Base-by-base conservation (phyloP, 2,888 invertebrate species). In the Ophonus ardosiacus region DNA sequence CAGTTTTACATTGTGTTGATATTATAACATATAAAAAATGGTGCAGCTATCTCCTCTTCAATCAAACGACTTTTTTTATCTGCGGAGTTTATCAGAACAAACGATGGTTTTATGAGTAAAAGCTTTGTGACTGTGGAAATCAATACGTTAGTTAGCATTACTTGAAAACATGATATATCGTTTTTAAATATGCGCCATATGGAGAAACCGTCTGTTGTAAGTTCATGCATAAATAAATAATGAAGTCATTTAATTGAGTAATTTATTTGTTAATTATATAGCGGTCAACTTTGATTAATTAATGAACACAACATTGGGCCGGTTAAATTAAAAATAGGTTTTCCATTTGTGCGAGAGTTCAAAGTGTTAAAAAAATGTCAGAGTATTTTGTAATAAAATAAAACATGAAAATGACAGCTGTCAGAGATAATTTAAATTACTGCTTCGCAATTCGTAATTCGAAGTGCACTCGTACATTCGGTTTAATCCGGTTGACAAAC, bases 331-430 rank as follows among this genome's bases (percentile, higher is more conserved):
- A 78, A 78, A 57, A 57, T 78, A 78, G 24, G 56, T 78, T 78
- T 57, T 57, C 31, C 78, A 78, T 78, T 15, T 78, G 57, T 57
- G 24, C 15, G 57, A 56, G 57, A 78, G 57, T 83, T 76, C 80
- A 74, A 83, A 57, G 76, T 83, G 76, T 76, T 74, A 71, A 76
- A 76, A 83, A 83, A 71, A 38, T 18, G 10, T 43, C 71, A 15
- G 71, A 74, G 43, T 24, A 74, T 74, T 83, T 83, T 74, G 76
- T 76, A 83, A 83, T 83, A 83, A 83, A 76, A 83, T 83, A 83
- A 83, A 83, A 76, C 74, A 83, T 83, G 83, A 59, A 83, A 83
- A 83, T 83, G 83, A 83, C 83, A 83, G 83, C 83, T 83, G 83
- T 83, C 83, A 83, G 59, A 83, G 83, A 83, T 83, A 83, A 83